These are phyloP conservation scores for Anomalospiza imberbis DNA, from an alignment of 2,797 vertebrate genomes.

Conservation along the genomic window DNA sequence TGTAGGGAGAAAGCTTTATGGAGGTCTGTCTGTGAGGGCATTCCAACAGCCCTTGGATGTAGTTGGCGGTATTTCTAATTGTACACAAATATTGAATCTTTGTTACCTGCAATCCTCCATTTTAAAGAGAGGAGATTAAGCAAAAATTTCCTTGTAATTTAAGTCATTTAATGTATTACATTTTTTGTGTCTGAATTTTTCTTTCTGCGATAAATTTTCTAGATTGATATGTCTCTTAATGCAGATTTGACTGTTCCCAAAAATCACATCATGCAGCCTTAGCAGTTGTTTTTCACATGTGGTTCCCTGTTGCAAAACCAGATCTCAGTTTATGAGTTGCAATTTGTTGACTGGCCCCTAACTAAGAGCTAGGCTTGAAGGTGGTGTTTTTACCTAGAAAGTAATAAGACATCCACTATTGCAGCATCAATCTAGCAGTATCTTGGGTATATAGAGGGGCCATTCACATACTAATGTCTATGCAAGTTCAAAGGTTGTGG, in stretches of 20 bases:
- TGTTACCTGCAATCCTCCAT: neutral
- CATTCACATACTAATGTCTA: neutral
- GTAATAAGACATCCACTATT: neutral
- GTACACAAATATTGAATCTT: neutral
- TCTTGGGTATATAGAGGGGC: neutral
- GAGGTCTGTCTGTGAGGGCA: neutral
- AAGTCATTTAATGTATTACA: neutral
- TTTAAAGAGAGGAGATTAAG: neutral
- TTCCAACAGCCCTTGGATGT: neutral
- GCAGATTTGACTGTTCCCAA: neutral
- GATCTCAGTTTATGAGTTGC: neutral
- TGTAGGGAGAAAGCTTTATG: neutral
- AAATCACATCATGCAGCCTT: neutral
- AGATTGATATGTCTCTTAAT: neutral
- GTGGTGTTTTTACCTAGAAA: neutral
- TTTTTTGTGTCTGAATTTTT: neutral
- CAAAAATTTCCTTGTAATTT: neutral
- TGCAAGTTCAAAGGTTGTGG: neutral
- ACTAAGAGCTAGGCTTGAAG: neutral
- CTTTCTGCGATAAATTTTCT: neutral
- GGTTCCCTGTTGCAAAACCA: neutral
- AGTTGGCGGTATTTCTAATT: neutral
- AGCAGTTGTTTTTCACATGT: neutral
- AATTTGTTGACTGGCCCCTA: neutral
- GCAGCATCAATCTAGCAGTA: neutral